Evolutionary conservation across 2,888 invertebrate species (phyloP), one percentile per base, ranked within the genome.

Genomic region (Platynereis dumerilii): DNA sequence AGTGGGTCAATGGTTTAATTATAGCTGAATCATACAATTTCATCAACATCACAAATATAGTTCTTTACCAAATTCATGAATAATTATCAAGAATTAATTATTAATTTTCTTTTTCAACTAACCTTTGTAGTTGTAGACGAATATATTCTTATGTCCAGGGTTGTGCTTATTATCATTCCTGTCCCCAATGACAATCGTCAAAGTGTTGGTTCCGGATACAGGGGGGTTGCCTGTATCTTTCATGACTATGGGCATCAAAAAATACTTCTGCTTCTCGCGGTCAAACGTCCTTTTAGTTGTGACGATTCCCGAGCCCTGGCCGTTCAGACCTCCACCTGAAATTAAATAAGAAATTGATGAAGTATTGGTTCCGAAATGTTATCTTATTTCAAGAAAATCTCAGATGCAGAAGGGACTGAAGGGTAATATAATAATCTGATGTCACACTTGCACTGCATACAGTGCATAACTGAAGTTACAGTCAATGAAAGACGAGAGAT

Each of bases 141-240:
- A 92, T 78, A 99, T 95, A 73, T 96, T 88, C 87, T 98, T 98
- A 2, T 93, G 91, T 1, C 98, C 99, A 0, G 97, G 94, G 81
- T 93, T 93, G 94, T 98, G 99, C 83, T 98, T 98, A 84, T 99
- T 99, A 26, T 93, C 92, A 85, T 99, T 98, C 26, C 97, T 97
- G 76, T 99, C 97, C 58, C 96, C 93, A 28, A 98, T 94, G 0
- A 96, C 96, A 44, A 98, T 86, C 0, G 96, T 96, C 80, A 94
- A 94, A 12, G 96, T 96, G 70, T 96, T 96, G 20, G 94, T 94
- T 92, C 74, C 76, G 24, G 74, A 72, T 39, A 96, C 93, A 0
- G 92, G 91, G n/a, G 96, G 95, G 74, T 92, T 93, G 48, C 97
- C 96, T 76, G 94, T 93, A 87, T 99, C 99, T 85, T 93, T 95